phyloP scores from a whole-genome alignment of 2,888 invertebrate species.

The Gisinianus flammeolus region DNA sequence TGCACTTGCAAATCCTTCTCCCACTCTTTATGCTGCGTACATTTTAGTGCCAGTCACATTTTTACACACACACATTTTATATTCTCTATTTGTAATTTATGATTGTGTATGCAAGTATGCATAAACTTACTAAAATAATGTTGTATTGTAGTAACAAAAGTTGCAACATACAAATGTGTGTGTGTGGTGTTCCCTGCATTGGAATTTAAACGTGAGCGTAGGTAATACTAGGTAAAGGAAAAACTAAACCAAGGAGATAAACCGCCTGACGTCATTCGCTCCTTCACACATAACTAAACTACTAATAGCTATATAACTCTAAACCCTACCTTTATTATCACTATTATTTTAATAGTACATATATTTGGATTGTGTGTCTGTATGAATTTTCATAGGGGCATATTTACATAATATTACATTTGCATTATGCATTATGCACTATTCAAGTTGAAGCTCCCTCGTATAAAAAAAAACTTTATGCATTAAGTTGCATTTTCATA shows the following conservation, averaged over 20 bases:
- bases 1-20: slow-evolving; percentile 10
- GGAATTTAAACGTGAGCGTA: too few relatives aligned
- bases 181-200: too few relatives aligned
- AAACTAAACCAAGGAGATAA: slow-evolving; percentile 36
- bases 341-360: too few relatives aligned
- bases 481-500: background rate
- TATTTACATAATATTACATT: too few relatives aligned
- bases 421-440: too few relatives aligned
- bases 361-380: too few relatives aligned
- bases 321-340: background rate
- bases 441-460: too few relatives aligned
- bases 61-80: background rate
- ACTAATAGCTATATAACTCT: background rate
- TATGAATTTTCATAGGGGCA: too few relatives aligned
- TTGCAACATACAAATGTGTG: background rate
- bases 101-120: slow-evolving; percentile 1
- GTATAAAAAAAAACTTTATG: background rate
- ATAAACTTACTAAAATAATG: too few relatives aligned
- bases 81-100: slow-evolving; percentile 13
- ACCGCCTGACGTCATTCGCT: slow-evolving; percentile 19
- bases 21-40: slow-evolving; percentile 1
- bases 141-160: too few relatives aligned
- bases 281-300: background rate
- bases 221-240: background rate
- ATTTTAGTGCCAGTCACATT: slow-evolving; percentile 31